Base-by-base conservation (phyloP, 2,888 invertebrate genomes). In the Diarsia dahlii region DNA sequence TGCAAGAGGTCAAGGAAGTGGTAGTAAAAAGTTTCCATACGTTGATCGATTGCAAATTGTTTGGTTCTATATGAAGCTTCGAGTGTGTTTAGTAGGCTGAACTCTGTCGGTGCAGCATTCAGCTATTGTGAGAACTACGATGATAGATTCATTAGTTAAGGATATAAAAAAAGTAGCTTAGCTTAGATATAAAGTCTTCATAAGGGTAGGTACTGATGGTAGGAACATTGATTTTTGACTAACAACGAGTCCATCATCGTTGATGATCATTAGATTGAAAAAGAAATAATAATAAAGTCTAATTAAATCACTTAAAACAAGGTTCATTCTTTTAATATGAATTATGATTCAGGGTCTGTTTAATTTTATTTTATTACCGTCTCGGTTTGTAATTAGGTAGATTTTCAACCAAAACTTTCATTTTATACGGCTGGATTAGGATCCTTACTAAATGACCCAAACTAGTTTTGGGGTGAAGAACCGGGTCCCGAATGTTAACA, bases 1-100 rank as follows among this genome's bases (percentile, higher is more conserved):
- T 39, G 28, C 0, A 18, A 45, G n/a, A 63, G 81, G 75, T 84
- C 81, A 84, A 84, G 54, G 76, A 46, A 50, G 15, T 64, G 10
- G 10, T 4, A n/a, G 10, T 23, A n/a, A 68, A 64, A 70, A 34
- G 15, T 65, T 80, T 74, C 23, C 71, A 60, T 18, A 6, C 28
- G 46, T 58, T 58, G 28, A 56, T 48, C 18, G 23, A 80, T 79
- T 80, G 67, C 54, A 58, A 52, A 64, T 28, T 18, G 39, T 62
- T 62, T 62, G 62, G 8, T 62, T 45, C 39, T 28, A 23, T 28
- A 23, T 58, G 45, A 45, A 65, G n/a, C 45, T 23, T 78, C 23
- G 54, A n/a, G 45, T 34, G 15, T 34, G 10, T 58, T 39, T 54
- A 48, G 6, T 64, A 45, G 9, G 58, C 56, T 12, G 18, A 23